Percentiles rank a stretch among this genome's conserved stretches.
These are phyloP conservation scores for Dicrurus megarhynchus DNA, from an alignment of 2,113 vertebrate species.

Conservation along the genomic window DNA sequence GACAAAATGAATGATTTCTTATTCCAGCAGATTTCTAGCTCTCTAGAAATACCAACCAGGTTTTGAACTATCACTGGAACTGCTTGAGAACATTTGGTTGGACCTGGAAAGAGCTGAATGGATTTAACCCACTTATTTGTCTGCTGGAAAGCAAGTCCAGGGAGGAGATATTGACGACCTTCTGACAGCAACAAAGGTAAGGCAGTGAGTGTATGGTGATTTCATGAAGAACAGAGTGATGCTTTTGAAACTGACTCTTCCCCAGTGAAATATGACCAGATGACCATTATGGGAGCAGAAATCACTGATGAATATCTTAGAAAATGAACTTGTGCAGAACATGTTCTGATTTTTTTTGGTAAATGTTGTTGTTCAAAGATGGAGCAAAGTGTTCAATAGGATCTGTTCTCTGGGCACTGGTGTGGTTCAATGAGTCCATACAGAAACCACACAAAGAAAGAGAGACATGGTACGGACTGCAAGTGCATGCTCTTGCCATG, in stretches of 20 bases:
- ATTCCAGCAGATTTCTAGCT: background rate
- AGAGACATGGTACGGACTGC: background rate
- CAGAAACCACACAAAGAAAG: background rate
- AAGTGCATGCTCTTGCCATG: background rate
- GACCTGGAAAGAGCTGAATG: background rate
- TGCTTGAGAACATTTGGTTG: background rate
- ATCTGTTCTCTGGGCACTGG: background rate
- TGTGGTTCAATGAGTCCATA: accelerated
- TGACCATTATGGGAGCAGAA: background rate
- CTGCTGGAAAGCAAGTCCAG: background rate
- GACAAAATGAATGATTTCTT: background rate
- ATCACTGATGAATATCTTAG: background rate
- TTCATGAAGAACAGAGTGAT: background rate
- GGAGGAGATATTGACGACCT: background rate
- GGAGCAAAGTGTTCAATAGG: background rate
- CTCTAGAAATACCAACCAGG: background rate
- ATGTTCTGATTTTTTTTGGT: background rate
- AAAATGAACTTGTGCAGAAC: background rate
- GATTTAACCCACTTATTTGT: background rate
- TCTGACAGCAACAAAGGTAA: background rate
- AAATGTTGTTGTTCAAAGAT: background rate
- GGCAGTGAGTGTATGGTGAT: background rate
- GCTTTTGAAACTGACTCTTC: background rate
- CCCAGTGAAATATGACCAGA: background rate
- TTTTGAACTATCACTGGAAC: background rate